Conservation (phyloP, 2,113 vertebrate genomes). For the Gymnogyps californianus region DNA sequence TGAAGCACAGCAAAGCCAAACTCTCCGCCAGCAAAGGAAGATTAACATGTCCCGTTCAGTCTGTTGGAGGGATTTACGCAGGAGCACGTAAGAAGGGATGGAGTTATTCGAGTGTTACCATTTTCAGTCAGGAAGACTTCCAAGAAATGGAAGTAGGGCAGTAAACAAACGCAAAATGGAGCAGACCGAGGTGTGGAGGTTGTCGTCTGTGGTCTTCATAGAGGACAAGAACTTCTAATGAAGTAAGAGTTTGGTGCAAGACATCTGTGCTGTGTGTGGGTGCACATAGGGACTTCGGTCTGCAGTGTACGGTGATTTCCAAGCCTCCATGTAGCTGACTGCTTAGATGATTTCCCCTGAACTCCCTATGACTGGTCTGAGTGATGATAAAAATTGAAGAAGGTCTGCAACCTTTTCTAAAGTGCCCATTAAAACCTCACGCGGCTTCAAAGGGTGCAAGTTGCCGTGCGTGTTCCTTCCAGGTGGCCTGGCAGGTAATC, state of each 20-base stretch:
- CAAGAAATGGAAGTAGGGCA: neutral
- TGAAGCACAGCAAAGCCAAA: neutral
- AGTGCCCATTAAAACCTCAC: neutral
- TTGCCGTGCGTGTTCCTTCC: neutral
- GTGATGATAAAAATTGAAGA: neutral
- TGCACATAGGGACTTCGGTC: neutral
- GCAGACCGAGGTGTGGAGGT: accelerated
- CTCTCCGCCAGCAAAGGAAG: neutral
- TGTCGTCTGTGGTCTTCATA: neutral
- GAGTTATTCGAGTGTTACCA: neutral
- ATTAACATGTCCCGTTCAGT: accelerated
- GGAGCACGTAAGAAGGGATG: neutral
- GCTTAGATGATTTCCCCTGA: neutral
- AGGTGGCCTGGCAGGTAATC: constrained; percentile 28
- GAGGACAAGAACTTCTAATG: neutral
- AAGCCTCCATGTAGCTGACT: neutral
- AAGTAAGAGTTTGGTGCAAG: neutral
- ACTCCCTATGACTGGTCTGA: neutral
- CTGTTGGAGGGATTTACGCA: neutral
- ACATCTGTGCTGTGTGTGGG: neutral
- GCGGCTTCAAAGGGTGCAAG: neutral
- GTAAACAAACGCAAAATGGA: neutral
- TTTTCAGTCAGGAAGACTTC: neutral
- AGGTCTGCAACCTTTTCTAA: neutral
- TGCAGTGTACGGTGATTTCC: accelerated